phyloP scores from a whole-genome alignment of 2,797 vertebrate genomes.

The Aeoliscus strigatus region DNA sequence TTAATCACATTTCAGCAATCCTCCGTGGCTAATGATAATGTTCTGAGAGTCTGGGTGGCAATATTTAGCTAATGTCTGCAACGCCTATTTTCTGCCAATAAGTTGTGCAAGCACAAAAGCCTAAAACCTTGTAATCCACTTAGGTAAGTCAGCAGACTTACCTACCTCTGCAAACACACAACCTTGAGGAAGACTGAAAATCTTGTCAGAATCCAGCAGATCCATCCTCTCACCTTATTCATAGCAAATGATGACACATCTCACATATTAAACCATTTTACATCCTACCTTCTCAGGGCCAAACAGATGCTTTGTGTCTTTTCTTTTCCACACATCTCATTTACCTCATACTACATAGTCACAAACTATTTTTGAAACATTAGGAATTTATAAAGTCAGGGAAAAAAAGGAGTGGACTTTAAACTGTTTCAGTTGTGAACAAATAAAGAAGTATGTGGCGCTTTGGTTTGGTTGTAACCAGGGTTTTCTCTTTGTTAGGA shows the following conservation, averaged over 20 bases:
- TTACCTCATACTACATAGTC: slow-evolving; percentile 35
- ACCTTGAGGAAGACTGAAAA: slow-evolving; percentile 38
- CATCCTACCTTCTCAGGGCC: slow-evolving; percentile 42
- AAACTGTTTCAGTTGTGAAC: slow-evolving; percentile 31
- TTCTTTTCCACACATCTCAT: slow-evolving; percentile 32
- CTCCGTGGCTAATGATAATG: slow-evolving; percentile 73
- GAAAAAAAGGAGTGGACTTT: slow-evolving; percentile 27
- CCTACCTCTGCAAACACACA: slow-evolving; percentile 69
- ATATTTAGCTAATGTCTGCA: slow-evolving; percentile 69
- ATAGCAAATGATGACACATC: slow-evolving; percentile 48
- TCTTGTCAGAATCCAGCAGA: slow-evolving; percentile 30
- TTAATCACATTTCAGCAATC: slow-evolving; percentile 80
- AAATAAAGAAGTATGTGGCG: slow-evolving; percentile 44
- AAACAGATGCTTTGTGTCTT: slow-evolving; percentile 32
- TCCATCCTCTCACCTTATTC: slow-evolving; percentile 36
- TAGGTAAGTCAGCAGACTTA: slow-evolving; percentile 70
- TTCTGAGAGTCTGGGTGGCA: slow-evolving; percentile 65
- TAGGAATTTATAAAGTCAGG: slow-evolving; percentile 6
- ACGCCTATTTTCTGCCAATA: slow-evolving; percentile 71
- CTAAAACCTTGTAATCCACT: slow-evolving; percentile 77
- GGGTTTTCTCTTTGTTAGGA: slow-evolving; percentile 81
- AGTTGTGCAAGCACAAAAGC: slow-evolving; percentile 75
- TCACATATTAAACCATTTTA: slow-evolving; percentile 41
- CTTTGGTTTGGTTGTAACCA: slow-evolving; percentile 76
- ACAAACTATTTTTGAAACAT: slow-evolving; percentile 20